Evolutionary conservation across 2,888 invertebrate genomes (phyloP), one percentile per base, ranked within the genome.

Genomic region (Stegana nigrithorax): DNA sequence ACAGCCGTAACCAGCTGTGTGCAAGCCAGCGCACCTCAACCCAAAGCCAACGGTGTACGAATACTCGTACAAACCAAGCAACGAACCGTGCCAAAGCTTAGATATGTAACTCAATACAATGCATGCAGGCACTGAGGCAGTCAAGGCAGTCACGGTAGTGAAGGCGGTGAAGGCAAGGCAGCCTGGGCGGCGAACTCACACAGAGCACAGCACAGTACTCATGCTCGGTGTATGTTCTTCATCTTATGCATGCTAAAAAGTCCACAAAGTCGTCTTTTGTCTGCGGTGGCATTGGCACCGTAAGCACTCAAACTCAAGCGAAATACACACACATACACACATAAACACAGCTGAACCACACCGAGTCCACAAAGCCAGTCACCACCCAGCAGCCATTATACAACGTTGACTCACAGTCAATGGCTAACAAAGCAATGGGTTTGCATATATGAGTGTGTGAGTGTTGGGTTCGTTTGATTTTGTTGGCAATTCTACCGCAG

Each of bases 211-310:
- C n/a, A n/a, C n/a, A n/a, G n/a, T n/a, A n/a, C n/a, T n/a, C n/a
- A n/a, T n/a, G n/a, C n/a, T n/a, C n/a, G n/a, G n/a, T n/a, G 62
- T 56, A 62, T 42, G 67, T 73, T 72, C 77, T 73, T 73, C 77
- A 75, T 77, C 76, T 77, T 78, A 75, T 72, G n/a, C n/a, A n/a
- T n/a, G 73, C 70, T 65, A 67, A 67, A 70, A 76, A 74, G 68
- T 77, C 69, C 70, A 75, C 72, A 78, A 79, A 78, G 76, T 78
- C 73, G 75, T 72, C 78, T 80, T 78, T 75, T 78, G 75, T 75
- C 67, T 71, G 65, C 66, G 44, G 58, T 57, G 61, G 63, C 10
- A 21, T 17, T 25, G 4, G 39, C n/a, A 14, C 12, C 19, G 45
- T 29, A 64, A 67, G 65, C 60, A 64, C 59, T 42, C 67, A 73